Evolutionary conservation across 2,797 vertebrate genomes (phyloP), one percentile per base, ranked within the genome.

Genomic region (Lithobates sylvaticus): DNA sequence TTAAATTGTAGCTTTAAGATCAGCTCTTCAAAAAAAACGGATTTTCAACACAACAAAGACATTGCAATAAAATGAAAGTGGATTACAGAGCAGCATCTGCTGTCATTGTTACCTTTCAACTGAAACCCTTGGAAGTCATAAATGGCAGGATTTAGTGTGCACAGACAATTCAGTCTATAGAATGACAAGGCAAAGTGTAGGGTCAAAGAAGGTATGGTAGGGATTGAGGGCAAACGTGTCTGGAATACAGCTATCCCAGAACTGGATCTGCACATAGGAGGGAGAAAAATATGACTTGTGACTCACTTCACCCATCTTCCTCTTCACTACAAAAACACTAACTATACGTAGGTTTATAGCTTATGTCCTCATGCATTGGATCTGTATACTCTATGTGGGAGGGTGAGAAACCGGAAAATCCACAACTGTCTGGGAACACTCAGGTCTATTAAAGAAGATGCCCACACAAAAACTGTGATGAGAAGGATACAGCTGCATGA

Each of bases 51-150:
- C 76, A 26, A 34, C 58, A 69, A 64, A 76, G 73, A 85, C 58
- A 47, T 54, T 68, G 84, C 78, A 86, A 81, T 81, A 80, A 86
- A 86, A 86, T 61, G 67, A 80, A 80, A 81, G 78, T 61, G 84
- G 70, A 80, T 86, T 86, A 81, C 39, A 74, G 61, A 61, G 69
- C 42, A 21, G 76, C 77, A 86, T 81, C 78, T 86, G 84, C 76
- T 85, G 77, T 70, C 84, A 86, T 86, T 85, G 76, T 85, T 75
- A 47, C 78, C 78, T 86, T 86, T 81, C 84, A 81, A 64, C 39
- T 86, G 72, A 69, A 74, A 67, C 84, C 78, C 71, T 67, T 69
- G 77, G 84, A 86, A 74, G 84, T 74, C 78, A 81, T 81, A 81
- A 86, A 86, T 80, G 61, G 42, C 69, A 65, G 78, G 71, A 86